phyloP scores from a whole-genome alignment of 1,140 invertebrate species.

The Drosophila nasuta region DNA sequence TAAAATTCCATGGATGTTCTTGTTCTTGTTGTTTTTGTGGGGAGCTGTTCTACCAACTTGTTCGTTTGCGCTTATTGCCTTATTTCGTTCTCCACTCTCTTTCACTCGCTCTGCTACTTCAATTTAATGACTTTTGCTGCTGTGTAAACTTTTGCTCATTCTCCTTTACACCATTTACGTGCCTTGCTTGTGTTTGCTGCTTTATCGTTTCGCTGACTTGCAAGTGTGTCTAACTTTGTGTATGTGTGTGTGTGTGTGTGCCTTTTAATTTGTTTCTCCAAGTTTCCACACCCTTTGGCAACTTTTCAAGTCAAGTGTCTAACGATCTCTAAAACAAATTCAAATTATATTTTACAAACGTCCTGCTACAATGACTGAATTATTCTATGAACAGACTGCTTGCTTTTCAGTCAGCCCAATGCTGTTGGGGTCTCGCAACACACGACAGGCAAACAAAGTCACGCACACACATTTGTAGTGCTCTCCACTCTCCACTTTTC shows the following conservation, averaged over 20 bases:
- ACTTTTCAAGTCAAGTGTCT: slow-evolving; percentile 54
- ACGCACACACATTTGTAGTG: neutral
- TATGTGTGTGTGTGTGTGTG: slow-evolving; percentile 13
- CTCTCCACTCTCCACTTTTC: slow-evolving; percentile 16
- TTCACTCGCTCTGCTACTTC: slow-evolving; percentile 25
- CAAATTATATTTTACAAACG: neutral
- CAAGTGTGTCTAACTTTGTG: neutral
- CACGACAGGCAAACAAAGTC: slow-evolving; percentile 17
- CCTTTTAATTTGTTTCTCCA: slow-evolving; percentile 45
- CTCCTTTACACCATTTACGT: slow-evolving; percentile 54
- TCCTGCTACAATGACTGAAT: slow-evolving; percentile 1
- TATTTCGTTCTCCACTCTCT: no score
- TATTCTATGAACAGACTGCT: neutral
- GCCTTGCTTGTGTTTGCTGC: slow-evolving; percentile 16
- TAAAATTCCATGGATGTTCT: slow-evolving; percentile 39
- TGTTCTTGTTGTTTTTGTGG: slow-evolving; percentile 11
- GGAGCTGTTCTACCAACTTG: slow-evolving; percentile 38
- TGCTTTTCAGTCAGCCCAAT: slow-evolving; percentile 9
- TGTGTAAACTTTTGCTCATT: slow-evolving; percentile 53
- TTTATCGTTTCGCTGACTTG: slow-evolving; percentile 27
- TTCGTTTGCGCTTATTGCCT: slow-evolving; percentile 22
- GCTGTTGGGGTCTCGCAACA: slow-evolving; percentile 17
- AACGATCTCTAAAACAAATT: no score
- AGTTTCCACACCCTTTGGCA: slow-evolving; percentile 72
- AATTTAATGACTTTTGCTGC: slow-evolving; percentile 50